Conservation (phyloP, 1,140 invertebrate genomes). For the Drosophila tristis region DNA sequence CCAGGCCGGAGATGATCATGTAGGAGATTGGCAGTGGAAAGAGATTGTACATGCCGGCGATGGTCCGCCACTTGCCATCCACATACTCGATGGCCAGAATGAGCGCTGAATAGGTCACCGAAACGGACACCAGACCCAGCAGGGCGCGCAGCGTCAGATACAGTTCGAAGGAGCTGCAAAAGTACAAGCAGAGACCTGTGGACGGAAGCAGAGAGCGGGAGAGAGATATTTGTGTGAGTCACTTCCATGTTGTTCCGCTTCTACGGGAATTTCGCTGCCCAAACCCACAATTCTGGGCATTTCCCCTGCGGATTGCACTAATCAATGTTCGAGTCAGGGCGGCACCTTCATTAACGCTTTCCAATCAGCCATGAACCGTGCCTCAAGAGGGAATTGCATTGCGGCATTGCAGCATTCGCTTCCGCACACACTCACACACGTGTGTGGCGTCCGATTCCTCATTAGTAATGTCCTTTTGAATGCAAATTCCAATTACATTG, state of each 20-base stretch:
- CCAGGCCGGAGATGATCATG: slow-evolving; percentile 89
- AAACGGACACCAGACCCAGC: slow-evolving; percentile 89
- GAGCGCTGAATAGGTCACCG: slow-evolving; percentile 90
- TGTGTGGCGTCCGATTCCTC: slow-evolving; percentile 23
- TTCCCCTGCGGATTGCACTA: too few species aligned
- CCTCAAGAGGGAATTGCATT: background rate
- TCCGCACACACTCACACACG: slow-evolving; percentile 15
- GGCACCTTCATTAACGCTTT: too few species aligned
- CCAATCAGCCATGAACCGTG: too few species aligned
- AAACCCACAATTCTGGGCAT: too few species aligned
- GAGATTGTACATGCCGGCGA: slow-evolving; percentile 90
- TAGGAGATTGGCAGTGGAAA: slow-evolving; percentile 90
- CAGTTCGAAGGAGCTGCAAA: slow-evolving; percentile 87
- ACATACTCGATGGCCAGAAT: slow-evolving; percentile 90
- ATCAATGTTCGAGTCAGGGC: too few species aligned
- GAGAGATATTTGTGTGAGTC: background rate
- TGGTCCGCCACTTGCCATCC: slow-evolving; percentile 90
- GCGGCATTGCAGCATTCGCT: slow-evolving; percentile 12
- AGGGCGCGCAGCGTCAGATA: slow-evolving; percentile 87
- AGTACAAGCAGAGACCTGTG: slow-evolving; percentile 86
- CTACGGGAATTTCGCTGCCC: too few species aligned
- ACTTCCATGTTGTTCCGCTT: too few species aligned
- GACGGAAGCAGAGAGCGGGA: too few species aligned
- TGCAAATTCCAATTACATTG: slow-evolving; percentile 77
- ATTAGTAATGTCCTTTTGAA: slow-evolving; percentile 72